phyloP scores from a whole-genome alignment of 2,888 invertebrate genomes.

The Polyommatus iphigenia region DNA sequence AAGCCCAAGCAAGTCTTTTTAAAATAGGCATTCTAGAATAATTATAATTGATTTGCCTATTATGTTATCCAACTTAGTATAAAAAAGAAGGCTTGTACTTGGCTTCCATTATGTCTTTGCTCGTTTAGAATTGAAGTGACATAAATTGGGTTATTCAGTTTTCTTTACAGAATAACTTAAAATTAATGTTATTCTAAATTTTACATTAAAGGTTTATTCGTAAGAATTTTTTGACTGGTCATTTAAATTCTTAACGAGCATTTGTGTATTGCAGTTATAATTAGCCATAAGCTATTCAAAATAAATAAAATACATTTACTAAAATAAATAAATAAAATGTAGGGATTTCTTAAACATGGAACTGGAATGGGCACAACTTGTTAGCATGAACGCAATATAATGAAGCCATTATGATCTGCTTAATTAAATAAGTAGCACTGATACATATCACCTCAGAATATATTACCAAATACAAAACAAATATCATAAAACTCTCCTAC shows the following conservation, averaged over 20 bases:
- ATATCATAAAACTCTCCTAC: conserved; percentile 76
- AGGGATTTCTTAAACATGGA: conserved; percentile 10
- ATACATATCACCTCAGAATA: conserved; percentile 58
- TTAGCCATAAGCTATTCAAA: not conserved
- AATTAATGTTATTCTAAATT: not conserved
- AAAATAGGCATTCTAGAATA: no score
- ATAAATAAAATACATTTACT: not conserved
- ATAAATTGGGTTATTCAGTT: no score
- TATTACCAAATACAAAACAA: conserved; percentile 66
- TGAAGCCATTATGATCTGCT: conserved; percentile 57
- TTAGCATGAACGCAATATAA: conserved; percentile 45
- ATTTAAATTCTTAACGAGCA: no score
- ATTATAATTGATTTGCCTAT: no score
- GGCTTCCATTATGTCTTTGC: not conserved
- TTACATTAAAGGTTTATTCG: no score
- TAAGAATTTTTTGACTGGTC: not conserved
- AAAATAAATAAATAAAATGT: not conserved
- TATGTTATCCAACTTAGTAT: not conserved
- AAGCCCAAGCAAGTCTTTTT: no score
- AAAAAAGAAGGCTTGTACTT: not conserved
- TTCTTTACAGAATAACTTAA: no score
- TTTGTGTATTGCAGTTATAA: not conserved
- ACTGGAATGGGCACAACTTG: conserved; percentile 2
- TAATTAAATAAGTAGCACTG: conserved; percentile 54
- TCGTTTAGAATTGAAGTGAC: not conserved